Conservation (phyloP, 2,113 vertebrate species). For the Elaphurus davidianus region DNA sequence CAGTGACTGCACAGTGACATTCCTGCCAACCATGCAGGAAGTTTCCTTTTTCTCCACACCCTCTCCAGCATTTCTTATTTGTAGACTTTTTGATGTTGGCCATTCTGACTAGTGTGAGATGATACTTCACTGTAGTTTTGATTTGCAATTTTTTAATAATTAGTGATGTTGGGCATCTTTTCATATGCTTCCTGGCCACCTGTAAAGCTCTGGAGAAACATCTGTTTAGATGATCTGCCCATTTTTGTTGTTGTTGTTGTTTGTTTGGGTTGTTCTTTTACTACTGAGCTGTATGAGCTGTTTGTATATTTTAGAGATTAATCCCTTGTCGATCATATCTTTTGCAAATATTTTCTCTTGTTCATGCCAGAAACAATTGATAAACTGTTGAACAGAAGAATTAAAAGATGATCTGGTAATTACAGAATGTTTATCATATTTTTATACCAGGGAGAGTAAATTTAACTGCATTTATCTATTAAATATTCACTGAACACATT, state of each 20-base stretch:
- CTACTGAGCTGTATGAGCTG: background rate
- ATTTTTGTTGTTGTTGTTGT: background rate
- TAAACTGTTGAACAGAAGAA: background rate
- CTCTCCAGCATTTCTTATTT: background rate
- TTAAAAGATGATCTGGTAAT: background rate
- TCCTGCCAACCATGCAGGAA: background rate
- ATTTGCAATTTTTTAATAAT: background rate
- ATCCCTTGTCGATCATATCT: background rate
- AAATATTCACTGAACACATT: background rate
- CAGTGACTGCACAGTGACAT: background rate
- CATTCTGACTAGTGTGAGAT: background rate
- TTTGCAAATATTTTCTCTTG: background rate
- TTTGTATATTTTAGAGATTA: background rate
- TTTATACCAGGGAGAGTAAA: background rate
- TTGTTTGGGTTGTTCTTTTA: background rate
- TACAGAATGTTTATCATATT: background rate
- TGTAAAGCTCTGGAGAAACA: background rate
- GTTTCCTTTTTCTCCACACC: background rate
- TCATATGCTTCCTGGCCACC: background rate
- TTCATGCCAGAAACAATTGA: background rate
- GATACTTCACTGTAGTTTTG: background rate
- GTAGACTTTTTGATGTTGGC: background rate
- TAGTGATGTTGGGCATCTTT: background rate
- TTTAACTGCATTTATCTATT: background rate
- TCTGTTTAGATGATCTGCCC: background rate